Conservation (phyloP, 2,113 vertebrate genomes). For the Piliocolobus tephrosceles region DNA sequence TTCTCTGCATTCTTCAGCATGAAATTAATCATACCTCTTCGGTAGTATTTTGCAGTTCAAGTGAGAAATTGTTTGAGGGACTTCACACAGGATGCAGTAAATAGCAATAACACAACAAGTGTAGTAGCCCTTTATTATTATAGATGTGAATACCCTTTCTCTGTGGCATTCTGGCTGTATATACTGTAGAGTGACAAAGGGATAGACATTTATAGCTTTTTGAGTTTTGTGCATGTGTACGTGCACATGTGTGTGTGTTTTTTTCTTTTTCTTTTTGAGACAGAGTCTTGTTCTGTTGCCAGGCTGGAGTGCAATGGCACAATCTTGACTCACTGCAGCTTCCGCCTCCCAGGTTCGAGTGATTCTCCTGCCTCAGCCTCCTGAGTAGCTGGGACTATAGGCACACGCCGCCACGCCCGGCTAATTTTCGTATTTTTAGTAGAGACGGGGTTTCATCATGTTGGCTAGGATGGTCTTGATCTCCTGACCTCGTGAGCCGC, state of each 20-base stretch:
- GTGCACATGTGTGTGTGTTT: background rate
- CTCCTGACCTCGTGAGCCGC: too few relatives aligned
- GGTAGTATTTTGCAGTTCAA: constrained; percentile 27
- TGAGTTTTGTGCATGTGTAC: background rate
- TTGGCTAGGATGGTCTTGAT: too few relatives aligned
- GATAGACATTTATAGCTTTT: background rate
- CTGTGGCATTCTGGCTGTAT: background rate
- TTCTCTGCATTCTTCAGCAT: background rate
- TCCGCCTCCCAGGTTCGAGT: too few relatives aligned
- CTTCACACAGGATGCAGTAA: background rate
- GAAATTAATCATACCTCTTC: background rate
- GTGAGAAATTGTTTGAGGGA: constrained; percentile 19
- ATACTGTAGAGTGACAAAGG: background rate
- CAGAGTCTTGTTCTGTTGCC: too few relatives aligned
- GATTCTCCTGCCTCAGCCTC: too few relatives aligned
- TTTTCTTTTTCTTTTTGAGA: background rate
- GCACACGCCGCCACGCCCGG: rapidly evolving
- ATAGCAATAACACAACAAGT: background rate
- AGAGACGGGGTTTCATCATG: too few relatives aligned
- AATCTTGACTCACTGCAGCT: too few relatives aligned
- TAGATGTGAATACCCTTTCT: background rate
- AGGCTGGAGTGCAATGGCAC: too few relatives aligned
- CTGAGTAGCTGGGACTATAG: too few relatives aligned
- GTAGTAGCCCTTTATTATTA: background rate
- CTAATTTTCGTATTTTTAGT: too few relatives aligned